phyloP scores from a whole-genome alignment of 2,113 vertebrate genomes.

The Rhea pennata region DNA sequence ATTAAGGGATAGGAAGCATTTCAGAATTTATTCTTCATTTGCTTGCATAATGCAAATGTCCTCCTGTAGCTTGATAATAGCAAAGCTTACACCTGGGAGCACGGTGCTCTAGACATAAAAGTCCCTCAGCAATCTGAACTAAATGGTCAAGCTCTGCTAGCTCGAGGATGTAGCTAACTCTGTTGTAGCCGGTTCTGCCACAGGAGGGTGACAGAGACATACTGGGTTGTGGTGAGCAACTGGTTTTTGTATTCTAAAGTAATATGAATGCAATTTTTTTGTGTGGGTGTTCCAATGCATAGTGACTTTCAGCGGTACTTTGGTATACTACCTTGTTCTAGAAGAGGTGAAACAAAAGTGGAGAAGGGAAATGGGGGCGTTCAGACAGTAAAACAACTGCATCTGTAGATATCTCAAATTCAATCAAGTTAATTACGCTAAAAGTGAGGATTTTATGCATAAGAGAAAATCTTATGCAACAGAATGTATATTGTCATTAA shows the following conservation, averaged over 20 bases:
- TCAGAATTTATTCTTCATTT: neutral
- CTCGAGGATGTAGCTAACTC: neutral
- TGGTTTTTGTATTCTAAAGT: neutral
- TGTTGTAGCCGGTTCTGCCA: neutral
- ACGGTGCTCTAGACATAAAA: neutral
- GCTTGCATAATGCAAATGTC: neutral
- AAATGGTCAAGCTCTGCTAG: neutral
- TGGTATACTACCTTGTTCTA: neutral
- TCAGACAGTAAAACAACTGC: neutral
- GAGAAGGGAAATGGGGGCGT: neutral
- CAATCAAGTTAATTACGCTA: constrained; percentile 10
- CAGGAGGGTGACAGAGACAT: neutral
- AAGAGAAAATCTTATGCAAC: constrained; percentile 31
- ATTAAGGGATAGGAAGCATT: neutral
- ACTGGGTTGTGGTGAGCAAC: neutral
- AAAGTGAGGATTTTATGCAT: constrained; percentile 1
- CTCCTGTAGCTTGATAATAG: neutral
- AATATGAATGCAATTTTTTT: neutral
- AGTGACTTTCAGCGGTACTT: neutral
- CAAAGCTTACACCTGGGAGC: neutral
- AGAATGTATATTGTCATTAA: constrained; percentile 48
- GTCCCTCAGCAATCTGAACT: neutral
- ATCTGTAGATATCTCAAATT: constrained; percentile 19
- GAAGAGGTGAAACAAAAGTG: neutral
- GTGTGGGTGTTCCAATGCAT: accelerated